Conservation (phyloP, 2,888 invertebrate genomes). For the Frankliniella fusca region DNA sequence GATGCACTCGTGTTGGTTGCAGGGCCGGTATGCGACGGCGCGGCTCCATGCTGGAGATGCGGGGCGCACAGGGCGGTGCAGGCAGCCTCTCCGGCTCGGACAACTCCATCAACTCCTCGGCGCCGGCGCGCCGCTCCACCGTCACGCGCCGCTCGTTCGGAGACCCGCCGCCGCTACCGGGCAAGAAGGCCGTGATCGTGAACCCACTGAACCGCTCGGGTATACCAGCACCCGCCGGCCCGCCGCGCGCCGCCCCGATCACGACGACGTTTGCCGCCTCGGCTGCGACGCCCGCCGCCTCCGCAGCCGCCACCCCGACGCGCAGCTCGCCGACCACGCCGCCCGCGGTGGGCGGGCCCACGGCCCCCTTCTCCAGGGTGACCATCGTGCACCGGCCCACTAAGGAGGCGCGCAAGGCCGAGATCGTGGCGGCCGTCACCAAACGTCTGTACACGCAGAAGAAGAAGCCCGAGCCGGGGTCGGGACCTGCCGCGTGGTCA, state of each 20-base stretch:
- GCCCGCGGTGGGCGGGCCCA: background rate
- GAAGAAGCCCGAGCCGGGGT: conserved; percentile 13
- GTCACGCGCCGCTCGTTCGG: conserved; percentile 18
- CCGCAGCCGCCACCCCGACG: background rate
- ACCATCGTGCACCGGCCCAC: conserved; percentile 23
- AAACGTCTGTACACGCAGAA: conserved; percentile 58
- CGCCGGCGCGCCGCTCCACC: conserved; percentile 3
- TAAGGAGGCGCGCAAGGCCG: conserved; percentile 46
- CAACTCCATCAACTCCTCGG: conserved; percentile 25
- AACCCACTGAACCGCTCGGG: background rate
- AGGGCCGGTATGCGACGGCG: conserved; percentile 5
- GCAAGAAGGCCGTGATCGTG: conserved; percentile 7
- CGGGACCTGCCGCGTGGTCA: background rate
- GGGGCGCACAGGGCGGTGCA: background rate
- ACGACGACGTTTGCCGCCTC: background rate
- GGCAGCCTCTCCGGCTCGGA: conserved; percentile 3
- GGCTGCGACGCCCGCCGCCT: background rate
- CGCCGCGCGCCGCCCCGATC: background rate
- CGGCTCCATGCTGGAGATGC: conserved; percentile 10
- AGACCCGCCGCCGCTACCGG: background rate
- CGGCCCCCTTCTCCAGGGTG: background rate
- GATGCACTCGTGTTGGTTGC: background rate
- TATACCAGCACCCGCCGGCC: background rate
- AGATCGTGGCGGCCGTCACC: conserved; percentile 68
- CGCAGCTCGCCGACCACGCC: background rate